Base-by-base conservation (phyloP, 2,113 vertebrate species). In the Echinops telfairi region DNA sequence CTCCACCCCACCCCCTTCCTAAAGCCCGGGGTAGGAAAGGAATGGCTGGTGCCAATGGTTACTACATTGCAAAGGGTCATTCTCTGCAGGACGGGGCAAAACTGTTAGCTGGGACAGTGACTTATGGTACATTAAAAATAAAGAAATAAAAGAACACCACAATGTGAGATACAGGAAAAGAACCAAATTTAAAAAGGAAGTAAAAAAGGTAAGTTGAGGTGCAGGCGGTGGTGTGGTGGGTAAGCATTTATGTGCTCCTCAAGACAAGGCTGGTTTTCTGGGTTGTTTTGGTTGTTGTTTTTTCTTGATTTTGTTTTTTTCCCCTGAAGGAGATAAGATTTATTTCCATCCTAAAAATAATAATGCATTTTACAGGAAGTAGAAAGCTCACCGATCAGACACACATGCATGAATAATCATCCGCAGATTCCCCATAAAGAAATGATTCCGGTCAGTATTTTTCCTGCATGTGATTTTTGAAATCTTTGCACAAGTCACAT, bases 291-390 rank as follows among this genome's bases (percentile, higher is more conserved):
- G 5, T 15, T 83, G 31, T 4, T n/a, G 3, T 27, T 62, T 3
- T 62, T 62, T 53, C 9, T 25, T 11, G 15, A 3, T 75, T 57
- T 47, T n/a, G 20, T 1, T 23, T 60, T 33, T 31, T 53, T 53
- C 10, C 47, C 33, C 84, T 81, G 5, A 62, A 94, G 84, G 75
- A 86, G 79, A 89, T 33, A 76, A 93, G 81, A 43, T 88, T 70
- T 81, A 92, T 83, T 90, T 90, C 38, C 5, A 92, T 90, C n/a
- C 68, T 90, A 60, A 83, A 93, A 68, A 58, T 85, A 95, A 79
- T 66, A 91, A 86, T 77, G 57, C 19, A 94, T 25, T 33, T 94
- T 87, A 86, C 15, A 79, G 27, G 47, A 96, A 90, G 57, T 71
- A 71, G 73, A 90, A 94, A 36, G 40, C 90, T 76, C 79, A 87